A percentile compares a stretch with the other conserved stretches of the same genome.
Evolutionary conservation across 2,888 invertebrate genomes (phyloP).

Genomic region (Scaptomyza cyrtandrae): DNA sequence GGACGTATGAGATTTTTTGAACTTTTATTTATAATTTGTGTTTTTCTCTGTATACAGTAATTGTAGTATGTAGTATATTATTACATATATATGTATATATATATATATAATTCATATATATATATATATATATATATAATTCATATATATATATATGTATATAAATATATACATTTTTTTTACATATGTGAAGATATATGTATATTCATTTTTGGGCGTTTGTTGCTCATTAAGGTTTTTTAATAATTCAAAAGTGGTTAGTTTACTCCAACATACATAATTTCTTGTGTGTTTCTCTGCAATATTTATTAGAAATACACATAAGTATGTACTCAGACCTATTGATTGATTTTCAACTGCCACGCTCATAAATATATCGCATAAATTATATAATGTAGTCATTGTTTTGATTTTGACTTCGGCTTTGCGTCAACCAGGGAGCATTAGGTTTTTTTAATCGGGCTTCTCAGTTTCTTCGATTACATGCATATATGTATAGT

Average conservation of each 20-base stretch:
- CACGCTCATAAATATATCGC: constrained; percentile 23
- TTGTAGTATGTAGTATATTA: constrained; percentile 56
- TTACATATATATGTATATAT: constrained; percentile 31
- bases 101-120: constrained; percentile 32
- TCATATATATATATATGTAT: constrained; percentile 34
- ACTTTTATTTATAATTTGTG: constrained; percentile 73
- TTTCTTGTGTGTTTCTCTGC: constrained; percentile 31
- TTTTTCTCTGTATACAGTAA: constrained; percentile 75
- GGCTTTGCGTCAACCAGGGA: constrained; percentile 15
- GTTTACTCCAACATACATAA: constrained; percentile 57
- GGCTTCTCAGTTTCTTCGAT: constrained; percentile 19
- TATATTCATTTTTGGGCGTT: constrained; percentile 50
- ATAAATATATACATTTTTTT: constrained; percentile 31
- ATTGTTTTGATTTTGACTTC: constrained; percentile 39
- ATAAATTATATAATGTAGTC: constrained; percentile 20
- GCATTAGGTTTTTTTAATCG: constrained; percentile 10
- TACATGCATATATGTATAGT: constrained; percentile 48
- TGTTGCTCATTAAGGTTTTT: constrained; percentile 28
- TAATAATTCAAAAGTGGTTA: constrained; percentile 53
- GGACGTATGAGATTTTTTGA: constrained; percentile 48
- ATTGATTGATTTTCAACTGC: constrained; percentile 18
- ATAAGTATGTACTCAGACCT: constrained; percentile 8
- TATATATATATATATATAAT: constrained; percentile 39
- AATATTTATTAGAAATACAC: constrained; percentile 19
- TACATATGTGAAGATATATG: constrained; percentile 45